These are phyloP conservation scores for Ctenopoma multispine DNA, from an alignment of 2,797 vertebrate genomes.

Conservation along the genomic window DNA sequence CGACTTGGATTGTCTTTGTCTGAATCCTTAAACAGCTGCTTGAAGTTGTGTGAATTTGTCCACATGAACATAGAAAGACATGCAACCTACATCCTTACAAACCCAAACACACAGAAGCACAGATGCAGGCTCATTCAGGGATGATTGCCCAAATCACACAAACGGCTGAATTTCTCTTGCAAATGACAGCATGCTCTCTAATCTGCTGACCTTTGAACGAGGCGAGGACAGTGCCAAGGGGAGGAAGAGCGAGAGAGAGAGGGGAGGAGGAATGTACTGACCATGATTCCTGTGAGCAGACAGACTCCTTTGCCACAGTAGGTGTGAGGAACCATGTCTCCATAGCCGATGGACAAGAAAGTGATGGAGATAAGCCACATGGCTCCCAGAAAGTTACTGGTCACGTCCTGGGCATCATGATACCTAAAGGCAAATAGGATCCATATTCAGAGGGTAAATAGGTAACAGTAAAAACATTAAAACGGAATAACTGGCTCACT, in stretches of 20 bases:
- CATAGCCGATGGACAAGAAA: conserved; percentile 97
- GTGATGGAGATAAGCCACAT: conserved; percentile 99
- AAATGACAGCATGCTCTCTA: conserved; percentile 65
- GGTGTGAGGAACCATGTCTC: conserved; percentile 98
- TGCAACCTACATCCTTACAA: conserved; percentile 46
- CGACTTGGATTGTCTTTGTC: not conserved
- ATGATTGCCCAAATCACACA: conserved; percentile 69
- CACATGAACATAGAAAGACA: not conserved
- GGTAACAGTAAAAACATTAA: conserved; percentile 18
- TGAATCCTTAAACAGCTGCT: not conserved
- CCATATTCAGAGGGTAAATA: conserved; percentile 14
- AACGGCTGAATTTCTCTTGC: conserved; percentile 61
- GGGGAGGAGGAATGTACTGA: conserved; percentile 77
- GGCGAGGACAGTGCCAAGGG: conserved; percentile 46
- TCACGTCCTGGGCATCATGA: conserved; percentile 97
- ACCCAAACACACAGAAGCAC: conserved; percentile 68
- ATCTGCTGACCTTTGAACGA: conserved; percentile 73
- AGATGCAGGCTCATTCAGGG: conserved; percentile 74
- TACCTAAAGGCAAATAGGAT: conserved; percentile 84
- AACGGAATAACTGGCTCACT: conserved; percentile 21
- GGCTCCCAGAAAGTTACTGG: conserved; percentile 98
- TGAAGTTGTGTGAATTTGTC: not conserved
- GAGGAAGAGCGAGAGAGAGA: conserved; percentile 12
- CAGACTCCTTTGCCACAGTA: conserved; percentile 99
- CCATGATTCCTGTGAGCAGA: conserved; percentile 98